These are phyloP conservation scores for Azemiops feae DNA, from an alignment of 2,113 vertebrate genomes.

Conservation along the genomic window DNA sequence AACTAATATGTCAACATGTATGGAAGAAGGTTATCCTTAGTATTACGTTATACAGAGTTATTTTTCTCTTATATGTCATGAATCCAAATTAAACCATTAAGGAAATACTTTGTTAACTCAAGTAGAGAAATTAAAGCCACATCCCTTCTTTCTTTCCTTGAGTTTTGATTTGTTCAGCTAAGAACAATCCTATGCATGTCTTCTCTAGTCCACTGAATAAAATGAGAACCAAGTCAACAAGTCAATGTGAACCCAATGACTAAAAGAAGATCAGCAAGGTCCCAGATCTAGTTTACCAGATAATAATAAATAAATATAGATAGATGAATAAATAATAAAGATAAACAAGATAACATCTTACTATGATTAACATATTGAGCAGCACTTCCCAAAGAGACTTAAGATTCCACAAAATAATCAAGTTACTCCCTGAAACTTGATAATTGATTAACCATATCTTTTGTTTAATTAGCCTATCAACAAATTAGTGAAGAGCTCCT, in stretches of 20 bases:
- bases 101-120: not conserved
- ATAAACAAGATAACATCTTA: not conserved
- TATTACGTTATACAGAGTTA: not conserved
- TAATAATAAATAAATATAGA: not conserved
- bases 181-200: not conserved
- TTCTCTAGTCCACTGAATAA: not conserved
- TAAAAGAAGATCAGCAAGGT: not conserved
- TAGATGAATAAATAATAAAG: not conserved
- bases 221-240: not conserved
- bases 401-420: not conserved
- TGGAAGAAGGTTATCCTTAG: not conserved
- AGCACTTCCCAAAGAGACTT: not conserved
- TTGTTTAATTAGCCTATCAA: not conserved
- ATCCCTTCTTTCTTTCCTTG: not conserved
- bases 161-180: accelerated
- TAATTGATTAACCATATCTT: constrained; percentile 11
- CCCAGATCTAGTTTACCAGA: accelerated
- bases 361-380: not conserved
- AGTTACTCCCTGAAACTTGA: not conserved
- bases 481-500: not conserved
- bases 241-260: not conserved
- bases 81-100: not conserved
- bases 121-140: not conserved
- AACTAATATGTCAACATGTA: not conserved
- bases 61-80: not conserved